Percentiles rank a stretch among this genome's conserved stretches.
These are phyloP conservation scores for Pogonophryne albipinna DNA, from an alignment of 2,797 vertebrate species.

Conservation along the genomic window DNA sequence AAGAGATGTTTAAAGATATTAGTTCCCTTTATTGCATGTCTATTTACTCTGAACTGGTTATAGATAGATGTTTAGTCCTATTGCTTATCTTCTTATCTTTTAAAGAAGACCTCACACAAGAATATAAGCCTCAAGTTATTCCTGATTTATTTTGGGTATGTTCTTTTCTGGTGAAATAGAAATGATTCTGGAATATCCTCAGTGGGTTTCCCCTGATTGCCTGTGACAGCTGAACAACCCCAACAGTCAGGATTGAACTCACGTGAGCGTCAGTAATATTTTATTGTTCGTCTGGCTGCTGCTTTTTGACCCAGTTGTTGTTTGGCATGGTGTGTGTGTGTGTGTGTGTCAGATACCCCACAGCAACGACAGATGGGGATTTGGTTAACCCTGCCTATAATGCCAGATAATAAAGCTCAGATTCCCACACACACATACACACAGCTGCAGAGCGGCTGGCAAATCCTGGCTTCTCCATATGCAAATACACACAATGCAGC, in stretches of 20 bases:
- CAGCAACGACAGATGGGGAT: slow-evolving; percentile 74
- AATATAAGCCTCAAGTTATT: no score
- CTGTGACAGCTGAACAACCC: not conserved
- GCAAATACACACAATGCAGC: slow-evolving; percentile 31
- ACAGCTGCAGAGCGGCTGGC: slow-evolving; percentile 42
- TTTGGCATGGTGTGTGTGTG: slow-evolving; percentile 45
- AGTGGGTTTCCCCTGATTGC: not conserved
- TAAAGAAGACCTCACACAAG: no score
- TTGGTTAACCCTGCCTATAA: slow-evolving; percentile 70
- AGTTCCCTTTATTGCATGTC: no score
- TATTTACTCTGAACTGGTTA: no score
- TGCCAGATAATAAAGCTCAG: slow-evolving; percentile 69
- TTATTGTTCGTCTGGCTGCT: slow-evolving; percentile 34
- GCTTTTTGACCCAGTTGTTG: slow-evolving; percentile 73
- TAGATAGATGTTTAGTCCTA: no score
- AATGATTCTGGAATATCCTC: not conserved
- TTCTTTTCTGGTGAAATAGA: not conserved
- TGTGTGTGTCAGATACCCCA: slow-evolving; percentile 23
- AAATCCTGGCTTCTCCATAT: slow-evolving; percentile 29
- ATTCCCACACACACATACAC: slow-evolving; percentile 53
- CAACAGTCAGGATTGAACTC: slow-evolving; percentile 15
- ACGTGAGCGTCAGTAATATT: slow-evolving; percentile 23
- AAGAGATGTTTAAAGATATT: no score
- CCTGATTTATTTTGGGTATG: no score
- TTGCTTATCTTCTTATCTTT: no score